Percentiles rank a stretch among this genome's conserved stretches.
Conservation (phyloP, 1,140 invertebrate genomes). For the Armadillidium nasatum region DNA sequence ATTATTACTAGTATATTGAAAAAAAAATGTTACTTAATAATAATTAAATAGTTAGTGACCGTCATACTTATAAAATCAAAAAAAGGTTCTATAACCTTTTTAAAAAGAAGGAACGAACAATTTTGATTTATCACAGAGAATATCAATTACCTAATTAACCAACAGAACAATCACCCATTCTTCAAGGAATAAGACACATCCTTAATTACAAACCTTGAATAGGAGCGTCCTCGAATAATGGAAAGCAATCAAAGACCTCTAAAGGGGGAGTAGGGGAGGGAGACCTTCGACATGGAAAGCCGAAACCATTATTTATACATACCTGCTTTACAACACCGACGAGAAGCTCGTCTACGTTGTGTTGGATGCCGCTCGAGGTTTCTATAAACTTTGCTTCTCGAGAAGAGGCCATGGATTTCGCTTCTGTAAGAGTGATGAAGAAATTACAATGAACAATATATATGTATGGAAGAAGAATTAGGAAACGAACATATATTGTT, state of each 20-base stretch:
- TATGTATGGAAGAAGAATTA: no score
- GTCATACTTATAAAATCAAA: no score
- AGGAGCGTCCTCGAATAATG: not conserved
- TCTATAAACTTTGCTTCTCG: slow-evolving; percentile 76
- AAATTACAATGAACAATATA: no score
- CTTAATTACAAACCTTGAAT: slow-evolving; percentile 5
- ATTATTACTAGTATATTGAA: no score
- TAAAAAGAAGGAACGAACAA: not conserved
- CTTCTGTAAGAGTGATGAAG: slow-evolving; percentile 35
- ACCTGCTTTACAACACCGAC: slow-evolving; percentile 87
- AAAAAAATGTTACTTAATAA: no score
- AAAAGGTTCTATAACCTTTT: no score
- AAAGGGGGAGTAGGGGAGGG: no score
- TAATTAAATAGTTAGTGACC: no score
- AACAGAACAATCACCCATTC: not conserved
- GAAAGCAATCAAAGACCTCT: not conserved
- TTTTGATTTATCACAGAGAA: not conserved
- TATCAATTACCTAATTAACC: not conserved
- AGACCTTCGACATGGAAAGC: not conserved
- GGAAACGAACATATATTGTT: no score
- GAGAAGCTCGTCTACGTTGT: slow-evolving; percentile 86
- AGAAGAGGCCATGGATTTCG: slow-evolving; percentile 42
- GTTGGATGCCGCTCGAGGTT: slow-evolving; percentile 85
- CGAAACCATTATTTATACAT: slow-evolving; percentile 1
- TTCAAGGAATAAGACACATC: not conserved